phyloP scores from a whole-genome alignment of 2,113 vertebrate genomes.

The Limnothrissa miodon region DNA sequence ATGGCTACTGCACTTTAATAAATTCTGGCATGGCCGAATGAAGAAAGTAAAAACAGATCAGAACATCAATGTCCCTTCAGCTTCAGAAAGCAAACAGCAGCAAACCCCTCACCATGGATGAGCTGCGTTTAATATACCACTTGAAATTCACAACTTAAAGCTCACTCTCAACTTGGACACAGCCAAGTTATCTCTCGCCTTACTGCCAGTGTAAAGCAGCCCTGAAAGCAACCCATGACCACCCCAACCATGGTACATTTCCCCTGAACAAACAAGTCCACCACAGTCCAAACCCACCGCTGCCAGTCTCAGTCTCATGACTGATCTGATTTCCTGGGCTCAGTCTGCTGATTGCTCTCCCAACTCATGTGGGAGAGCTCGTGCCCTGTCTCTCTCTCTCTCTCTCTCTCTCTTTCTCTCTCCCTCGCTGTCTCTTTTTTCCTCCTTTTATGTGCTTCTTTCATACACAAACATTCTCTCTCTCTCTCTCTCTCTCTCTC shows the following conservation, averaged over 20 bases:
- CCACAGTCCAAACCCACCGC: not conserved
- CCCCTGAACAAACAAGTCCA: not conserved
- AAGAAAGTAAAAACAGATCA: not conserved
- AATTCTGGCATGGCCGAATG: not conserved
- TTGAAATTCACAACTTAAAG: not conserved
- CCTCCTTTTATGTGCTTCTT: too few species aligned
- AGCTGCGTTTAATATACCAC: not conserved
- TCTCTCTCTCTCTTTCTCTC: too few species aligned
- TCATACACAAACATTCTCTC: too few species aligned
- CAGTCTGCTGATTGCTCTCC: too few species aligned
- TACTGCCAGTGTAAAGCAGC: not conserved
- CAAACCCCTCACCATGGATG: not conserved
- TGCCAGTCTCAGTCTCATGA: too few species aligned
- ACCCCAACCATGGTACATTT: not conserved
- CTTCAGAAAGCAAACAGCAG: not conserved
- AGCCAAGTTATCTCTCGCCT: not conserved
- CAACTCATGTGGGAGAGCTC: too few species aligned
- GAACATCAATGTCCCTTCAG: not conserved
- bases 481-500: too few species aligned
- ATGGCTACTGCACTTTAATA: not conserved
- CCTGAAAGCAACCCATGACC: not conserved
- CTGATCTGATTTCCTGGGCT: not conserved
- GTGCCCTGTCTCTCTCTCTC: not conserved
- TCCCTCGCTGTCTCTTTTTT: too few species aligned
- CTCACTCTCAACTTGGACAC: not conserved